Conservation (phyloP, 2,888 invertebrate genomes). For the Rhagonycha fulva region DNA sequence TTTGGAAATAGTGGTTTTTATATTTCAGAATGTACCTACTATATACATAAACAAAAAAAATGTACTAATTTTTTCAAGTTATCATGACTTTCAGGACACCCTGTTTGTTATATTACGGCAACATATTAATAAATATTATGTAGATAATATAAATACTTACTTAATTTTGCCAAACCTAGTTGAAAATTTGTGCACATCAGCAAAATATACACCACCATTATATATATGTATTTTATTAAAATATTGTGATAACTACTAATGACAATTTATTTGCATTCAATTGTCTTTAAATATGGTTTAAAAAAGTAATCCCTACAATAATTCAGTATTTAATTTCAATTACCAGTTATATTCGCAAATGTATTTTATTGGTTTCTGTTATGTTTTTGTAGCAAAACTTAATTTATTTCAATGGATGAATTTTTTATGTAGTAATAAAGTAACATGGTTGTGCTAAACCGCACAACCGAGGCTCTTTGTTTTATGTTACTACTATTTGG, state of each 20-base stretch:
- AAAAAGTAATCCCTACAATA: background rate
- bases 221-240: background rate
- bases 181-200: background rate
- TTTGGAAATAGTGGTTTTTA: no score
- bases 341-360: background rate
- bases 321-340: background rate
- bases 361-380: background rate
- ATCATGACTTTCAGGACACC: no score
- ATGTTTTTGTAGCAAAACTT: background rate
- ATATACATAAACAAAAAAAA: no score
- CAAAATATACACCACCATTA: background rate
- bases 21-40: no score
- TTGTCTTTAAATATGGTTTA: no score
- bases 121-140: no score
- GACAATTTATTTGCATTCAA: background rate
- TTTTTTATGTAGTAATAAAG: background rate
- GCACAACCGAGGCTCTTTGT: background rate
- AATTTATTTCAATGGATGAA: background rate
- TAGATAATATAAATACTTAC: background rate
- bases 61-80: no score
- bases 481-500: background rate
- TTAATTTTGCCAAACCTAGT: background rate
- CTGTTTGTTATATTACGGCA: no score
- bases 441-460: background rate
- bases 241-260: background rate